Base-by-base conservation (phyloP, 2,113 vertebrate genomes). In the Sciurus niger region DNA sequence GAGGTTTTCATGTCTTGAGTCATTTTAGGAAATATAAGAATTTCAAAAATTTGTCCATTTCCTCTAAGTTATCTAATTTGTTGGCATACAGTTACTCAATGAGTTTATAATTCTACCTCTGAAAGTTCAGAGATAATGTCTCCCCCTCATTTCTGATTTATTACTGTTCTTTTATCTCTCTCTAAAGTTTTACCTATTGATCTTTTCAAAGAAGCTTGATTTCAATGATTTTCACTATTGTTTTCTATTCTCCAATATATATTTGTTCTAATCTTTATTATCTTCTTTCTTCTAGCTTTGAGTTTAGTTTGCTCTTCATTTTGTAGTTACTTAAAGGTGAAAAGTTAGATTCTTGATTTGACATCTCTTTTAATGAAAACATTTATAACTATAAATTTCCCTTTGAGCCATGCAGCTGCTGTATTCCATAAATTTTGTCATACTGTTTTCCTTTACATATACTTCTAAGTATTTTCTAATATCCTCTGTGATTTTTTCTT, bases 181-280 rank as follows among this genome's bases (percentile, higher is more conserved):
- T 48, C 46, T 48, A 48, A 93, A 77, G 30, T 2, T 85, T 30
- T 94, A 24, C 55, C 46, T 37, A 84, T 37, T 37, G 3, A 40
- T 18, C 25, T 88, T 94, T 84, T 90, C 55, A 84, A 70, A 90
- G 28, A 85, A 90, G 40, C 51, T 91, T 72, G 40, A 22, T 51
- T 73, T 85, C 25, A 70, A 20, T 91, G 17, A 53, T 73, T 86
- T 82, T 82, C 40, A 84, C 8, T 88, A 65, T 40, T 48, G 46
- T 48, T 83, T 85, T 84, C 51, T 79, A 48, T 94, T 73, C 16
- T 65, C n/a, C 12, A 51, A 51, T 51, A 1, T 87, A 37, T 67
- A 25, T 91, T 43, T 60, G 46, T 24, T 73, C 37, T 73, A 73
- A 90, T 43, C 9, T 85, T 60, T 70, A 25, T 65, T 51, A 48